Conservation (phyloP, 2,888 invertebrate genomes). For the Phortica okadai region DNA sequence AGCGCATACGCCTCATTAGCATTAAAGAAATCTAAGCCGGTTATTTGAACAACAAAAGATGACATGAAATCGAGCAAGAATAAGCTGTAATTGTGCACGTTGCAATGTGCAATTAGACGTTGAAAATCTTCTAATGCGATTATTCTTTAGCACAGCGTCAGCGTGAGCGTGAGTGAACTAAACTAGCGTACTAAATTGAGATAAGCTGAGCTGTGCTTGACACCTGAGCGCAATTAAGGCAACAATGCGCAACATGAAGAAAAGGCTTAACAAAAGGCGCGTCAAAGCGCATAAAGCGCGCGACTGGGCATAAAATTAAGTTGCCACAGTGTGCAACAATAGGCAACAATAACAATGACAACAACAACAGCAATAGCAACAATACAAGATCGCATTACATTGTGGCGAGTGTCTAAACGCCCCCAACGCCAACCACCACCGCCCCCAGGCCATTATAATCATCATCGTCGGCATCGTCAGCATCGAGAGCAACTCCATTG, state of each 20-base stretch:
- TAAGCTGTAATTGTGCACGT: background rate
- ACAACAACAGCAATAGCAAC: slow-evolving; percentile 8
- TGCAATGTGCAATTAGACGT: background rate
- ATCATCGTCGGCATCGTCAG: background rate
- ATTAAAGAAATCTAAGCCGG: background rate
- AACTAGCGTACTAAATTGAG: background rate
- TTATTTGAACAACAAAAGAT: background rate
- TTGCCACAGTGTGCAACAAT: background rate
- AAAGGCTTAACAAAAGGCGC: background rate
- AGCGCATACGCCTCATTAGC: background rate
- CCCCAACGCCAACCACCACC: background rate
- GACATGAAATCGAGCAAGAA: background rate
- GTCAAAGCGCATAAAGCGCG: background rate
- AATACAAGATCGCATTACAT: slow-evolving; percentile 2
- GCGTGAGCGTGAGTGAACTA: background rate
- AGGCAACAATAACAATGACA: background rate
- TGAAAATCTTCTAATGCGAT: background rate
- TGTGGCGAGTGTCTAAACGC: background rate
- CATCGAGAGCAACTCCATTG: background rate
- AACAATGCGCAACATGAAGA: slow-evolving; percentile 1
- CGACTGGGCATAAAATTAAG: slow-evolving; percentile 13
- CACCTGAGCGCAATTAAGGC: background rate
- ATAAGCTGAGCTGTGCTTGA: background rate
- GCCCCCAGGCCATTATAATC: background rate
- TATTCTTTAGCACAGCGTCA: background rate